Base-by-base conservation (phyloP, 23 tunicate species). In the Clavelina lepadiformis region DNA sequence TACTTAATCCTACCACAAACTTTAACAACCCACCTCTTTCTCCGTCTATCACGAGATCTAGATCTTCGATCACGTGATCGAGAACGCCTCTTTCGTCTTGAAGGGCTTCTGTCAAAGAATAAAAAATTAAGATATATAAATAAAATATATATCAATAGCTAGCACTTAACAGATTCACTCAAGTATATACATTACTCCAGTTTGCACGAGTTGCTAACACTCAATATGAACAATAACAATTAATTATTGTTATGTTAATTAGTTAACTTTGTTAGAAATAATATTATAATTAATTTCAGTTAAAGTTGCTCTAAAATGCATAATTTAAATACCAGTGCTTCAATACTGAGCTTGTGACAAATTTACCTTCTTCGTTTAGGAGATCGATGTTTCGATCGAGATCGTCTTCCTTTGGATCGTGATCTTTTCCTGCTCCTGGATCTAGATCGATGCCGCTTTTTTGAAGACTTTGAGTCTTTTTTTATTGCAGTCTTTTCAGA, bases 11-110 rank as follows among this genome's bases (percentile, higher is more conserved):
- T 27, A 27, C 13, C 44, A 5, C 44, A 59, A 28, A 8, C 7
- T 7, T 63, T 36, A 8, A 23, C 34, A 46, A 3, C n/a, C 41
- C 33, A 30, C 26, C 79, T 46, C 53, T 52, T 64, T 38, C 73
- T 25, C 31, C 62, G 20, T 58, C 53, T 77, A 6, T 67, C 74
- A 22, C 65, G 67, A 18, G 83, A 65, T 41, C 75, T 67, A 3
- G 83, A 77, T 41, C 89, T 36, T 57, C 68, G 38, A 29, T 58
- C 70, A 21, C 80, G 67, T 13, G 78, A 72, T 24, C 57, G 24
- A 30, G 53, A 56, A 28, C 78, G 51, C 35, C 35, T 72, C 41
- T 72, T 57, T 5, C 72, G 72, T 46, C 72, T 24, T 3, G 72
- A 3, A 15, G 72, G 72, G 35, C 72, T 66, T 46, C 72, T 66